These are phyloP conservation scores for Probosciger aterrimus DNA, from an alignment of 2,113 vertebrate genomes.

Conservation along the genomic window DNA sequence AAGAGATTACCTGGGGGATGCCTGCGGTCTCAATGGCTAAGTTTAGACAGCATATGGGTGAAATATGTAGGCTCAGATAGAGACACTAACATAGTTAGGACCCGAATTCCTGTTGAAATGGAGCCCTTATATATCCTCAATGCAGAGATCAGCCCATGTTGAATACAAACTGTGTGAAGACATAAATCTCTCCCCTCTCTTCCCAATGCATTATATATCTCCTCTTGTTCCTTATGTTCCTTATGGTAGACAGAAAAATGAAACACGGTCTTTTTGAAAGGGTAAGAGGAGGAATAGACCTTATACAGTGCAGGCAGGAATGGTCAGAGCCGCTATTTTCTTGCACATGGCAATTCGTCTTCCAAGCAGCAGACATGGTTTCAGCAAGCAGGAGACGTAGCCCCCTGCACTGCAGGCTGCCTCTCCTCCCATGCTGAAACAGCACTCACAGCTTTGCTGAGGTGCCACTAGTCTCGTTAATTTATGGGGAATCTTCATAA, in stretches of 20 bases:
- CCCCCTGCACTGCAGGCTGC: background rate
- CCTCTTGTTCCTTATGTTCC: background rate
- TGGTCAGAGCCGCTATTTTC: background rate
- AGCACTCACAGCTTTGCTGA: background rate
- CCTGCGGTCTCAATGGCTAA: background rate
- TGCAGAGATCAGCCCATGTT: background rate
- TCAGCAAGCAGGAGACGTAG: background rate
- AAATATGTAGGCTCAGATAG: background rate
- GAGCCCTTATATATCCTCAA: background rate
- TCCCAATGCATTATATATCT: background rate
- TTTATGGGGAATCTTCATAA: background rate
- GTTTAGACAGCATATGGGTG: background rate
- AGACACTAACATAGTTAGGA: background rate
- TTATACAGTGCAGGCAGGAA: background rate
- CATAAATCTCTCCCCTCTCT: background rate
- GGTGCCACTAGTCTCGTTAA: background rate
- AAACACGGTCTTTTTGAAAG: background rate
- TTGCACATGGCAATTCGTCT: background rate
- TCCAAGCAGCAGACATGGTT: rapidly evolving
- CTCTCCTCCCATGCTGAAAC: background rate
- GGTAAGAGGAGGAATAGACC: background rate
- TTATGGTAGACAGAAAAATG: background rate
- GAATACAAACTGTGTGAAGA: background rate
- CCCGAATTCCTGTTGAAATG: background rate
- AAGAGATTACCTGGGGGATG: background rate